These are phyloP conservation scores for Myotis findleyi DNA, from an alignment of 2,797 vertebrate species.

Conservation along the genomic window DNA sequence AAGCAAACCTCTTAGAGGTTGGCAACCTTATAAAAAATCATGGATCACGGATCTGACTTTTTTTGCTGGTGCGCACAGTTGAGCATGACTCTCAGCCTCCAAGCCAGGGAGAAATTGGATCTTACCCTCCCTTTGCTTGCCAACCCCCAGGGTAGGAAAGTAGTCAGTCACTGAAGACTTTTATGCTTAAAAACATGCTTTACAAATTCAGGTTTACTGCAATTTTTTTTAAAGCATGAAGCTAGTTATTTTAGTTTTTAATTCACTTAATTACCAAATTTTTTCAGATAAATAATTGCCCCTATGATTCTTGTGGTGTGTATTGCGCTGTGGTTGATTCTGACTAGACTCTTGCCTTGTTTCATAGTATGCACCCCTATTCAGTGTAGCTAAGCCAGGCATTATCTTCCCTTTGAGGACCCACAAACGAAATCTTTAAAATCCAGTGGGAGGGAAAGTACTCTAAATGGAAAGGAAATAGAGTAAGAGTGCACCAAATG, in stretches of 20 bases:
- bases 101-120: constrained; percentile 35
- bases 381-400: background rate
- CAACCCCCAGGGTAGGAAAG: constrained; percentile 15
- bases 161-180: background rate
- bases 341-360: background rate
- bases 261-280: background rate
- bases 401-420: background rate
- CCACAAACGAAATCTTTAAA: background rate
- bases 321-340: background rate
- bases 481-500: background rate
- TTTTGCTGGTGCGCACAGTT: background rate
- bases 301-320: background rate
- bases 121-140: background rate
- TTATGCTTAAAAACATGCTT: constrained; percentile 37
- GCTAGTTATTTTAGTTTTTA: constrained; percentile 8
- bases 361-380: background rate
- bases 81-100: background rate
- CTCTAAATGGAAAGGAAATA: background rate
- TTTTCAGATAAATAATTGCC: background rate
- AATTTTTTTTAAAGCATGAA: background rate
- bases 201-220: constrained; percentile 23
- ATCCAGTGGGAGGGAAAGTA: background rate
- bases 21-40: background rate
- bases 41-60: background rate
- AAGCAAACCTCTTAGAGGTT: constrained; percentile 17